Conservation (phyloP, 2,797 vertebrate genomes). For the Acropternis orthonyx region DNA sequence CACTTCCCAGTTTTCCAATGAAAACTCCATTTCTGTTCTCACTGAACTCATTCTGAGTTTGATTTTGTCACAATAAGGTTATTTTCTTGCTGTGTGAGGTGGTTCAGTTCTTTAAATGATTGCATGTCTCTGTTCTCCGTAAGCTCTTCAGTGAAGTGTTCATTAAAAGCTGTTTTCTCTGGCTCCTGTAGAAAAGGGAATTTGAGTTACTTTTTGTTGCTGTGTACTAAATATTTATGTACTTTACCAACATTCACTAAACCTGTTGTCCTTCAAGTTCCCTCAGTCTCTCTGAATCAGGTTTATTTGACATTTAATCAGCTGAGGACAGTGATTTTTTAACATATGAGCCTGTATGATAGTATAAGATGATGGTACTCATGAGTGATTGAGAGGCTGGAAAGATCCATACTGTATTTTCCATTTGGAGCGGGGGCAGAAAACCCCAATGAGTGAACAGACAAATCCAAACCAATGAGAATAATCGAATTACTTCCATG, state of each 20-base stretch:
- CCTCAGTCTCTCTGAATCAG: fast-evolving
- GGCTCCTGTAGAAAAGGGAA: neutral
- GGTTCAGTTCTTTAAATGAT: neutral
- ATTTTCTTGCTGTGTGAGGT: neutral
- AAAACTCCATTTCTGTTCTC: neutral
- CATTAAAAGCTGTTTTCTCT: neutral
- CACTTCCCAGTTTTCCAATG: fast-evolving
- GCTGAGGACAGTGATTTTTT: neutral
- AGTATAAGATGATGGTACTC: neutral
- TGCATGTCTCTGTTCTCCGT: neutral
- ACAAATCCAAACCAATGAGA: neutral
- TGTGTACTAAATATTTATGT: neutral
- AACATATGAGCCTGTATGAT: neutral
- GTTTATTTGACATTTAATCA: neutral
- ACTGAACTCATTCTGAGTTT: fast-evolving
- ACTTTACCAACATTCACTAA: neutral
- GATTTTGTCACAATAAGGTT: fast-evolving
- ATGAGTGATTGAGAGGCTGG: neutral
- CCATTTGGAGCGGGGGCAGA: neutral
- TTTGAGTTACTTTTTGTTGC: neutral
- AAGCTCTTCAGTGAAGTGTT: neutral
- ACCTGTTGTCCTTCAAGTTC: neutral
- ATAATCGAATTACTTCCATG: neutral
- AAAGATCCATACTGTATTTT: neutral
- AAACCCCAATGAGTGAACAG: neutral